Evolutionary conservation across 2,797 vertebrate species (phyloP).

Genomic region (Artibeus lituratus): DNA sequence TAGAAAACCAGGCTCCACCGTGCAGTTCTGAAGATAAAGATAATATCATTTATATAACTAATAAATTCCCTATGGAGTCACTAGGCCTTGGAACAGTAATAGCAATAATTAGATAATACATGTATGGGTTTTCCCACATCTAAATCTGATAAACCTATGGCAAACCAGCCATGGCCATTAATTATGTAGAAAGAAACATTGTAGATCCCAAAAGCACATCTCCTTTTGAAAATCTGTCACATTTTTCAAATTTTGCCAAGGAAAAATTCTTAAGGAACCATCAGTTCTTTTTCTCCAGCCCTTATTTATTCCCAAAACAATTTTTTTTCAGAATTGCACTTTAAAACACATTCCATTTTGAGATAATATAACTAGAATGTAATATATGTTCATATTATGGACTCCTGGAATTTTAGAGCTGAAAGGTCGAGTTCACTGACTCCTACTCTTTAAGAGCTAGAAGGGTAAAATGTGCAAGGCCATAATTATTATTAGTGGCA

Average conservation of each 20-base stretch:
- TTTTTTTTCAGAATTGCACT: slow-evolving; percentile 35
- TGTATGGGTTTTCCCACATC: slow-evolving; percentile 24
- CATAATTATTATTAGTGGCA: slow-evolving; percentile 33
- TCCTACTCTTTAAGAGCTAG: slow-evolving; percentile 6
- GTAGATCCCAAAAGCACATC: slow-evolving; percentile 41
- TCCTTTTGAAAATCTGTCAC: slow-evolving; percentile 5
- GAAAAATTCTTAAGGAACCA: slow-evolving; percentile 51
- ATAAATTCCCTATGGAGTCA: slow-evolving; percentile 35
- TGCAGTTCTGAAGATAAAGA: slow-evolving; percentile 57
- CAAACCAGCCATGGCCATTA: slow-evolving; percentile 40
- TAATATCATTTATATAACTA: slow-evolving; percentile 35
- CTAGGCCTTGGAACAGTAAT: slow-evolving; percentile 35
- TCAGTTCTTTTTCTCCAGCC: slow-evolving; percentile 51
- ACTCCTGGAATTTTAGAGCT: slow-evolving; percentile 19
- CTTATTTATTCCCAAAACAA: slow-evolving; percentile 31
- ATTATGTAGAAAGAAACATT: slow-evolving; percentile 42
- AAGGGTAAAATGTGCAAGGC: slow-evolving; percentile 36
- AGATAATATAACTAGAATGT: slow-evolving; percentile 46
- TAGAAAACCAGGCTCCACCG: slow-evolving; percentile 48
- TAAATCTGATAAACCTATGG: slow-evolving; percentile 33
- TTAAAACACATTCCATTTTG: slow-evolving; percentile 50
- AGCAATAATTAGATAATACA: slow-evolving; percentile 35
- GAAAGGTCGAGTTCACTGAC: not conserved
- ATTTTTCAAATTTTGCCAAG: slow-evolving; percentile 41
- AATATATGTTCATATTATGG: slow-evolving; percentile 14